A percentile compares a stretch with the other conserved stretches of the same genome.
These are phyloP conservation scores for Chironomus riparius DNA, from an alignment of 2,888 invertebrate genomes.

Conservation along the genomic window DNA sequence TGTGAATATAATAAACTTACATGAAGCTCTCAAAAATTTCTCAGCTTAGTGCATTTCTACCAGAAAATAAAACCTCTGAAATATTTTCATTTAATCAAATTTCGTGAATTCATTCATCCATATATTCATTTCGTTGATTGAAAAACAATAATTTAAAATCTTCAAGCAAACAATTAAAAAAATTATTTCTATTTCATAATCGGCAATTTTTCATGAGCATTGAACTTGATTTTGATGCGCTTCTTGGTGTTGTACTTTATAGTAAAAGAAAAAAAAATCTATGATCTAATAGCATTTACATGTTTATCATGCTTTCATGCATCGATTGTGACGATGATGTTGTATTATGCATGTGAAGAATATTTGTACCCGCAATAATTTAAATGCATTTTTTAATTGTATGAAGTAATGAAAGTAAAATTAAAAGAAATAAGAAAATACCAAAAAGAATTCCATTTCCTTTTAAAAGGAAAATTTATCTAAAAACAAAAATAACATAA, in stretches of 20 bases:
- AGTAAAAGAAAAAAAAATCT: not conserved
- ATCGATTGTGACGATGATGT: not conserved
- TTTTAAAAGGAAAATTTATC: not conserved
- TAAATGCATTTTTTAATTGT: too few relatives aligned
- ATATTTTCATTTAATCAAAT: not conserved
- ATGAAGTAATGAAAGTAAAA: not conserved
- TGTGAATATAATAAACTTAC: too few relatives aligned
- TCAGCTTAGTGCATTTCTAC: too few relatives aligned
- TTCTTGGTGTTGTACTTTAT: not conserved
- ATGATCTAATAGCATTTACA: slow-evolving; percentile 2
- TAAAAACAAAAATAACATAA: not conserved
- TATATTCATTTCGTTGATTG: not conserved
- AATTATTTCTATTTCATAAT: not conserved
- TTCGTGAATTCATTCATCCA: not conserved
- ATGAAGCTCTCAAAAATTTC: too few relatives aligned
- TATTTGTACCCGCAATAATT: not conserved
- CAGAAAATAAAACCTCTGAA: too few relatives aligned
- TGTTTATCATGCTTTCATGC: not conserved
- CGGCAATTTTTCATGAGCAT: not conserved
- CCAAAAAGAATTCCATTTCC: not conserved
- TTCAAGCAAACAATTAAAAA: not conserved
- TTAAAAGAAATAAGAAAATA: not conserved
- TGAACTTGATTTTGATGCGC: not conserved
- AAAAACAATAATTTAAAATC: not conserved
- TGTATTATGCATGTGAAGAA: not conserved